Percentiles rank a stretch among this genome's conserved stretches.
These are phyloP conservation scores for Calidris pygmaea DNA, from an alignment of 2,113 vertebrate genomes.

Conservation along the genomic window DNA sequence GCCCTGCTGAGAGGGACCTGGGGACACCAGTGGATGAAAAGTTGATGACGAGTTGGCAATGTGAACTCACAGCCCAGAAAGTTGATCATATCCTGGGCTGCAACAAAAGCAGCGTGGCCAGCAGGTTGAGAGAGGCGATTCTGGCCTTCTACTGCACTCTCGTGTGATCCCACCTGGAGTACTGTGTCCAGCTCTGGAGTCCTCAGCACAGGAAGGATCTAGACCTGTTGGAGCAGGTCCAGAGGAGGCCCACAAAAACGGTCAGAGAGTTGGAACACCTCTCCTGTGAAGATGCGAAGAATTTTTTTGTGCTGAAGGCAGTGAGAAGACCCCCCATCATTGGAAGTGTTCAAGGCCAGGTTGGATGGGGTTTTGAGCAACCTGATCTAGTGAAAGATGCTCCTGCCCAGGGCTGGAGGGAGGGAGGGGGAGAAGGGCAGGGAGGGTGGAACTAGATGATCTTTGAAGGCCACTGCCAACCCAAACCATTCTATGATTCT, in stretches of 20 bases:
- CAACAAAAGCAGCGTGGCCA: fast-evolving
- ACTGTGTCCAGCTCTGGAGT: fast-evolving
- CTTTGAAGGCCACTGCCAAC: background rate
- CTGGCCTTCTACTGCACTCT: background rate
- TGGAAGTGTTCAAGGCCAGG: background rate
- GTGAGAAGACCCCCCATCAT: background rate
- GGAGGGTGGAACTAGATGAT: background rate
- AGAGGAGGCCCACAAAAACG: background rate
- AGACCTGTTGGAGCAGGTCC: background rate
- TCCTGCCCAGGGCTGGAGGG: background rate
- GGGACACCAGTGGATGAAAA: no score
- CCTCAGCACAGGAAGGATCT: background rate
- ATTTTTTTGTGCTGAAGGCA: background rate
- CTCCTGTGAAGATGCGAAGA: background rate
- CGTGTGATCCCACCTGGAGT: background rate
- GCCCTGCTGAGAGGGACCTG: background rate
- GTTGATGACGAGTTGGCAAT: background rate
- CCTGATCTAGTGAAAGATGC: background rate
- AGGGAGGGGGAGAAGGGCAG: no score
- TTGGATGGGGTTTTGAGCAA: background rate
- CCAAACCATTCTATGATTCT: background rate
- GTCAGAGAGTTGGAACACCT: background rate
- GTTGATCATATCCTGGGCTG: fast-evolving
- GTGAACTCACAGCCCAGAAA: fast-evolving
- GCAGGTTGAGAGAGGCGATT: background rate